Conservation (phyloP, 2,113 vertebrate genomes). For the Hypanus sabinus region DNA sequence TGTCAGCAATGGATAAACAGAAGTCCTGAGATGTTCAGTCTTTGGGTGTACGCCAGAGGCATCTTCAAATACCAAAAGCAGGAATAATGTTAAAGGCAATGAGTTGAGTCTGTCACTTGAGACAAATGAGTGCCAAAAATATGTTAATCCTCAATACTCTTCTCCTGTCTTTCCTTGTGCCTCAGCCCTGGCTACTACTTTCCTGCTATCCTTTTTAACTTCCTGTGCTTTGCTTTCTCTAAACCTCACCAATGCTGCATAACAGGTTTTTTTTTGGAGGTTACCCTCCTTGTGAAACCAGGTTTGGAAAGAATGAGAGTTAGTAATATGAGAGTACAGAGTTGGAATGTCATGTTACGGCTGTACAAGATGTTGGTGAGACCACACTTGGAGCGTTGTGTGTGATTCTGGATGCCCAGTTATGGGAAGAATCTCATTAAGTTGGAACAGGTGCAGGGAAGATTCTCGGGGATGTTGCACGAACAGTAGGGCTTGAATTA, state of each 20-base stretch:
- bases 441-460: too few species aligned
- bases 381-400: too few species aligned
- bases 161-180: not conserved
- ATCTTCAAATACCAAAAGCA: not conserved
- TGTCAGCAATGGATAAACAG: not conserved
- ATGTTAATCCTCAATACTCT: not conserved
- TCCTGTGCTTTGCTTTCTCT: not conserved
- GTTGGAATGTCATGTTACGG: too few species aligned
- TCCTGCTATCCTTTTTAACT: not conserved
- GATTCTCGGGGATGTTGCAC: too few species aligned
- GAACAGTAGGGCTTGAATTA: too few species aligned
- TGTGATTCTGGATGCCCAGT: too few species aligned
- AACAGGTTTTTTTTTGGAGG: not conserved
- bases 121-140: not conserved
- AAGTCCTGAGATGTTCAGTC: slow-evolving; percentile 1
- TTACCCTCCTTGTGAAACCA: not conserved
- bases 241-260: not conserved
- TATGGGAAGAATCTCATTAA: too few species aligned
- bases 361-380: too few species aligned
- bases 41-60: not conserved
- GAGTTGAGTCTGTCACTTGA: not conserved
- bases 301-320: not conserved
- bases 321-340: not conserved
- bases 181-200: not conserved
- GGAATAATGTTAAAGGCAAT: not conserved